Base-by-base conservation (phyloP, 1,140 invertebrate genomes). In the Phthorimaea operculella region DNA sequence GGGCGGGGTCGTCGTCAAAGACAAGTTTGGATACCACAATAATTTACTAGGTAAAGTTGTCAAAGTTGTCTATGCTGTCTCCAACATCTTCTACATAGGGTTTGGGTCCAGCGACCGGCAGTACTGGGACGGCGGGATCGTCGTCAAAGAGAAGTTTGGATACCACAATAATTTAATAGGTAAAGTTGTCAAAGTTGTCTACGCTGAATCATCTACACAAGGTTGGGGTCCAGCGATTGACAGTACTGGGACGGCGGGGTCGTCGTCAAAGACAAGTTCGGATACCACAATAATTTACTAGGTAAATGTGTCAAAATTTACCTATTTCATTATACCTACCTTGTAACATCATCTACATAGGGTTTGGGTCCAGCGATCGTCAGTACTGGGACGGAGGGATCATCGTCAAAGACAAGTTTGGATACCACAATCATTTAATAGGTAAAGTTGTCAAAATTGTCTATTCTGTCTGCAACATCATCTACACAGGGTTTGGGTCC, bases 21-120 rank as follows among this genome's bases (percentile, higher is more conserved):
- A 52, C 6, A 66, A 68, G 36, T 63, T 70, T 51, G 70, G 66
- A 50, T 76, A 76, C 45, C 69, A 66, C 33, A 80, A 75, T 48
- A 64, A 66, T 57, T 59, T 52, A 17, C 54, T 54, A 11, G 52
- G 52, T 60, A 52, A 28, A n/a, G n/a, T n/a, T n/a, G n/a, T n/a
- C n/a, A n/a, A n/a, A n/a, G n/a, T n/a, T n/a, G n/a, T n/a, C n/a
- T n/a, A n/a, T n/a, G 53, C 68, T 1, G n/a, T 59, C 0, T 69
- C 64, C 14, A 69, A 66, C 28, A 18, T 66, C 4, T 15, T 68
- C 1, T 78, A 78, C 53, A 64, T 61, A 1, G 14, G 59, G 0
- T 62, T 69, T 1, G 70, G 57, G 0, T 68, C 58, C 48, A 64
- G 65, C 8, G 69, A 71, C 4, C 52, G 74, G 15, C 71, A 74